phyloP scores from a whole-genome alignment of 2,797 vertebrate genomes.

The Acanthurus lineatus region DNA sequence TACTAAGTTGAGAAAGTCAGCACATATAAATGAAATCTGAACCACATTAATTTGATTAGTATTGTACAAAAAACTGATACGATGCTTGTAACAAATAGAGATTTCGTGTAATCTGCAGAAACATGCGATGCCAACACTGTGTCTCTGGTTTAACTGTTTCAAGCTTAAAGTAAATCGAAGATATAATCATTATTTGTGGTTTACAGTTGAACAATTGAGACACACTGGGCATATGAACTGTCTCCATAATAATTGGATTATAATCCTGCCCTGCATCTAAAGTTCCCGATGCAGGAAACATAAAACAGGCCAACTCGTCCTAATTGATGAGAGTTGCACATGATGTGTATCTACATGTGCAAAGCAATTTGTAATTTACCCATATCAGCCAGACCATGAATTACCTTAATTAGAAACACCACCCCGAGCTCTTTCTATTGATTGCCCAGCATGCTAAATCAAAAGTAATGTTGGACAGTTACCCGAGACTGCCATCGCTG shows the following conservation, averaged over 20 bases:
- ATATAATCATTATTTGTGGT: neutral
- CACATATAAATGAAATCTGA: too few relatives aligned
- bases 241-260: slow-evolving; percentile 4
- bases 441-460: slow-evolving; percentile 76
- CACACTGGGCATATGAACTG: neutral
- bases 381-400: slow-evolving; percentile 80
- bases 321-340: slow-evolving; percentile 40
- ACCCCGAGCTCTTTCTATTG: slow-evolving; percentile 83
- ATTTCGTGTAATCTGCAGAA: too few relatives aligned
- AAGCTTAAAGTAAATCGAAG: neutral
- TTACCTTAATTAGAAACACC: slow-evolving; percentile 88
- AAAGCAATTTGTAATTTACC: slow-evolving; percentile 77
- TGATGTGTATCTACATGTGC: slow-evolving; percentile 62
- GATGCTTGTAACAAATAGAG: too few relatives aligned
- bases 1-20: too few relatives aligned
- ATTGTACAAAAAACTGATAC: too few relatives aligned
- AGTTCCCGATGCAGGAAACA: slow-evolving; percentile 28
- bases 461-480: slow-evolving; percentile 81
- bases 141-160: neutral
- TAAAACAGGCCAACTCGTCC: slow-evolving; percentile 32
- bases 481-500: slow-evolving; percentile 68
- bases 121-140: neutral
- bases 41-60: too few relatives aligned
- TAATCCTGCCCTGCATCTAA: neutral
- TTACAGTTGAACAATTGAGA: slow-evolving; percentile 1